A percentile compares a stretch with the other conserved stretches of the same genome.
Evolutionary conservation across 2,113 vertebrate species (phyloP).

Genomic region (Ptilorrhoa leucosticta): DNA sequence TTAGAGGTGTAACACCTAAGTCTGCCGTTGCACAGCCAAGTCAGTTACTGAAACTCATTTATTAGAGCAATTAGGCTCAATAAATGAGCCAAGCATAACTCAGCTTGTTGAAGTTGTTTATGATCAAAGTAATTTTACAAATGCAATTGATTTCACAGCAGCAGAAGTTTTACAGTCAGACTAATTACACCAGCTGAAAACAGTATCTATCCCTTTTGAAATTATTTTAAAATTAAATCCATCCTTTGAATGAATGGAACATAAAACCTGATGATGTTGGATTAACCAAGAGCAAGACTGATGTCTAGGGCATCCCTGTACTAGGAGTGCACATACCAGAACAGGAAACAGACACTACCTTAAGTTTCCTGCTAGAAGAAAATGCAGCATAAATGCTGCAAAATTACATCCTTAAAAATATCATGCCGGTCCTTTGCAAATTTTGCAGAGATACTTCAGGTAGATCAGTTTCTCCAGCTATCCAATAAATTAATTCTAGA

Average conservation of each 20-base stretch:
- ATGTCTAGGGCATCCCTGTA: background rate
- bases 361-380: background rate
- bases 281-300: background rate
- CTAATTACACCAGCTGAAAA: background rate
- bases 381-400: background rate
- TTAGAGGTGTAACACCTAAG: background rate
- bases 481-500: background rate
- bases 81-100: background rate
- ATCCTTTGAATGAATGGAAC: background rate
- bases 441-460: background rate
- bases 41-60: background rate
- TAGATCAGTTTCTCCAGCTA: background rate
- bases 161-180: background rate
- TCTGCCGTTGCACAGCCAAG: background rate
- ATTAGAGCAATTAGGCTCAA: background rate
- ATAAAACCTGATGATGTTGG: background rate
- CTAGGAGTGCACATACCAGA: background rate
- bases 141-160: background rate
- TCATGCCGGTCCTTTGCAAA: background rate
- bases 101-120: background rate
- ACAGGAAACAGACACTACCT: background rate
- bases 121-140: background rate
- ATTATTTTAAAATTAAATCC: background rate
- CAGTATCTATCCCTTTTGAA: background rate
- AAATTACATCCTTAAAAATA: background rate